phyloP scores from a whole-genome alignment of 2,797 vertebrate species.

The Zalophus californianus region DNA sequence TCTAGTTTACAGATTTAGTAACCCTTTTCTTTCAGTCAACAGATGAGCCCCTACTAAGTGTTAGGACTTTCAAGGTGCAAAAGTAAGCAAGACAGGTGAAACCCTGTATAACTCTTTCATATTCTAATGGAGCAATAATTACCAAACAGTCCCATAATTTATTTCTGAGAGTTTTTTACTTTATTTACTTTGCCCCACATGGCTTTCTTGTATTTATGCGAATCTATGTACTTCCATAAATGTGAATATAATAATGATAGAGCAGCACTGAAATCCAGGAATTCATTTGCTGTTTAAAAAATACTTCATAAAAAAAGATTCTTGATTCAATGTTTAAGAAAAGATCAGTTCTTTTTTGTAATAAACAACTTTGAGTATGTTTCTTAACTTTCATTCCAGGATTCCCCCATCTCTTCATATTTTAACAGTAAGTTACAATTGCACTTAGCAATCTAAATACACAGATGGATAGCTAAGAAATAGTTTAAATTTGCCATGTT shows the following conservation, averaged over 20 bases:
- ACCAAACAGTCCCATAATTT: neutral
- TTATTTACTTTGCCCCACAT: neutral
- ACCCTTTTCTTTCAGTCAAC: neutral
- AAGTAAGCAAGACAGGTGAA: neutral
- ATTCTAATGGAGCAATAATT: neutral
- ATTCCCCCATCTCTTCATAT: neutral
- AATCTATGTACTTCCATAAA: neutral
- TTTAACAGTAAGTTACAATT: neutral
- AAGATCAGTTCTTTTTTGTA: neutral
- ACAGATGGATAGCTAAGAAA: neutral
- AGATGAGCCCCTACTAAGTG: neutral
- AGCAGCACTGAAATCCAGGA: neutral
- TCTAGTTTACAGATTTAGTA: neutral
- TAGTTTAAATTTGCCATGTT: neutral
- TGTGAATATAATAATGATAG: neutral
- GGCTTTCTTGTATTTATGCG: neutral
- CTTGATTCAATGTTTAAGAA: conserved; percentile 25
- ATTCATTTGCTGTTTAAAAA: conserved; percentile 43
- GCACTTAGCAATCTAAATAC: neutral
- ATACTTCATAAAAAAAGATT: neutral
- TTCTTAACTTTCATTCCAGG: neutral
- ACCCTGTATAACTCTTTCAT: neutral
- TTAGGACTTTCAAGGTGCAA: neutral
- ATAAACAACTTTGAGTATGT: neutral
- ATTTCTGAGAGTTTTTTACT: neutral